Evolutionary conservation across 2,888 invertebrate genomes (phyloP).

Genomic region (Anthoptus insignis): DNA sequence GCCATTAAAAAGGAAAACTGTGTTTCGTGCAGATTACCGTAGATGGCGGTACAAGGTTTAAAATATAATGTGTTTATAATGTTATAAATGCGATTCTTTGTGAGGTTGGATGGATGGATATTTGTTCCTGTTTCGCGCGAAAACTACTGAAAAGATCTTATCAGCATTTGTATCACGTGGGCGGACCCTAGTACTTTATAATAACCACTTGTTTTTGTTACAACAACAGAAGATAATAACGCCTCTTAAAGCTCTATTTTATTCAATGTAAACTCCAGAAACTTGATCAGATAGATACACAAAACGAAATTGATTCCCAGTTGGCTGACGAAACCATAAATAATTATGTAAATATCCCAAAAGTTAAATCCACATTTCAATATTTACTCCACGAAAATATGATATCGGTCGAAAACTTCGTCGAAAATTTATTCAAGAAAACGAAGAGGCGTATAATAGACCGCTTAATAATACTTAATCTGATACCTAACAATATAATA

Average conservation of each 20-base stretch:
- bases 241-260: neutral
- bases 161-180: no score
- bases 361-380: conserved; percentile 6
- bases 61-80: no score
- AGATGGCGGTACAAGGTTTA: no score
- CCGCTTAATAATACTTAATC: conserved; percentile 22
- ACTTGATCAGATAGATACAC: neutral
- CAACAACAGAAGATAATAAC: neutral
- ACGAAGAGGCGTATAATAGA: conserved; percentile 14
- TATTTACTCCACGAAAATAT: conserved; percentile 9
- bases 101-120: no score
- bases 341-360: conserved; percentile 2
- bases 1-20: no score
- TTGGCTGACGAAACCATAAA: conserved; percentile 4
- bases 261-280: neutral
- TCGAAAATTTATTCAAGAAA: conserved; percentile 15
- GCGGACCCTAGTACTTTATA: neutral
- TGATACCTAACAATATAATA: conserved; percentile 32
- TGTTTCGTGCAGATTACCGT: no score
- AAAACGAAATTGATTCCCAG: neutral
- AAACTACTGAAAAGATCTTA: no score
- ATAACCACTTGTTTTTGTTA: no score
- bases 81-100: no score
- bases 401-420: conserved; percentile 2
- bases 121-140: no score